Evolutionary conservation across 1,140 invertebrate genomes (phyloP), one percentile per base, ranked within the genome.

Genomic region (Campoletis sonorensis): DNA sequence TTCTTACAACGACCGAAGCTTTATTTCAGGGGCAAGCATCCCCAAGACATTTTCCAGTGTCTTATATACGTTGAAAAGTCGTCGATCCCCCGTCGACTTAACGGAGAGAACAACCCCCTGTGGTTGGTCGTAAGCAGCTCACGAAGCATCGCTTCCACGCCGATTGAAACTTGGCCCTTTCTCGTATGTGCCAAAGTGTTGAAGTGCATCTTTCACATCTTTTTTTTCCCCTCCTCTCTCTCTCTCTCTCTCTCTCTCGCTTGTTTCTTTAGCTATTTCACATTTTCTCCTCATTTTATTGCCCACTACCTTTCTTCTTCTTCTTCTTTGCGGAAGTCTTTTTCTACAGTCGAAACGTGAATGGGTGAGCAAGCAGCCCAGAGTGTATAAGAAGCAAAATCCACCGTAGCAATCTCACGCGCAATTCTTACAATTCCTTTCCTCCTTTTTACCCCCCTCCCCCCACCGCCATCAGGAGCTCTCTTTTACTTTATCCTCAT

Each of bases 161-260:
- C 87, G 88, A 89, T 89, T 88, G 86, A 87, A 89, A 89, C 81
- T 88, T 79, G 21, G 54, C 75, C 78, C 81, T n/a, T n/a, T 77
- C 77, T 78, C 77, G 84, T 81, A 79, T 21, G 27, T 70, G 79
- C 79, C 78, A 81, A 86, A 85, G 85, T 84, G 87, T 87, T 85
- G 87, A 89, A 45, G 87, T 88, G 88, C 88, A 87, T 87, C 86
- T 86, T 21, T 23, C 49, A 37, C 26, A n/a, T n/a, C 23, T 70
- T 49, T 78, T 72, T 40, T 77, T 54, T 61, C 16, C n/a, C 30
- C 1, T 49, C 26, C 5, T 64, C 1, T 30, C 18, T 33, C 27
- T 73, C 15, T 64, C n/a, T n/a, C n/a, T n/a, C n/a, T n/a, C n/a
- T n/a, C 16, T 21, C 33, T 37, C 27, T 58, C 16, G 13, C 61